Percentiles rank a stretch among this genome's conserved stretches.
Conservation (phyloP, 1,140 invertebrate genomes). For the Chionoecetes opilio region DNA sequence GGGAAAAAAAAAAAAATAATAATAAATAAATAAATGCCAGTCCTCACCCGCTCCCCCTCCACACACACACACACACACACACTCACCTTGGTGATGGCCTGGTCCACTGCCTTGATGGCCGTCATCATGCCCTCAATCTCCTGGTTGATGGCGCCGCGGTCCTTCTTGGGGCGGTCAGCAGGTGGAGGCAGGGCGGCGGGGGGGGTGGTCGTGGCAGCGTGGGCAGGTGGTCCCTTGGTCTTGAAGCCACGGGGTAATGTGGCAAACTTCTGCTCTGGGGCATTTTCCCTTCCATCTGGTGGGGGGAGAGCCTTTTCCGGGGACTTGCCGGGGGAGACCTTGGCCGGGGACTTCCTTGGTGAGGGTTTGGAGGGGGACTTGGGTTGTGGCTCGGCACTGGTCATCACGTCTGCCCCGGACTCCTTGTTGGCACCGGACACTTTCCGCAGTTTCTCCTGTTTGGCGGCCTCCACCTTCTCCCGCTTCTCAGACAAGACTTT, state of each 20-base stretch:
- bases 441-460: conserved; percentile 79
- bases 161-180: conserved; percentile 28
- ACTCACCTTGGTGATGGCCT: conserved; percentile 77
- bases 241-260: conserved; percentile 80
- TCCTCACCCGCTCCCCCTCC: neutral
- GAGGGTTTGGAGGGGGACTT: conserved; percentile 60
- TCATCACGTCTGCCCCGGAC: conserved; percentile 58
- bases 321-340: conserved; percentile 25
- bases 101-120: conserved; percentile 78
- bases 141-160: conserved; percentile 59
- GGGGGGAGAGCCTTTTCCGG: conserved; percentile 1
- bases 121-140: conserved; percentile 79
- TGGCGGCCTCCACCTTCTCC: conserved; percentile 79
- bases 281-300: conserved; percentile 20
- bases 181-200: neutral
- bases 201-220: conserved; percentile 33
- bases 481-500: conserved; percentile 77
- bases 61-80: conserved; percentile 37
- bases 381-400: conserved; percentile 60
- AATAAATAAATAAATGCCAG: too few relatives aligned
- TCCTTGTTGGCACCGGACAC: conserved; percentile 73
- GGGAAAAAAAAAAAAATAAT: too few relatives aligned
- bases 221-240: conserved; percentile 59
- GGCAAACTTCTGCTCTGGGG: conserved; percentile 79
- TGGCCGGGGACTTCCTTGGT: neutral